Conservation (phyloP, 1,140 invertebrate genomes). For the Aleiodes sp. region DNA sequence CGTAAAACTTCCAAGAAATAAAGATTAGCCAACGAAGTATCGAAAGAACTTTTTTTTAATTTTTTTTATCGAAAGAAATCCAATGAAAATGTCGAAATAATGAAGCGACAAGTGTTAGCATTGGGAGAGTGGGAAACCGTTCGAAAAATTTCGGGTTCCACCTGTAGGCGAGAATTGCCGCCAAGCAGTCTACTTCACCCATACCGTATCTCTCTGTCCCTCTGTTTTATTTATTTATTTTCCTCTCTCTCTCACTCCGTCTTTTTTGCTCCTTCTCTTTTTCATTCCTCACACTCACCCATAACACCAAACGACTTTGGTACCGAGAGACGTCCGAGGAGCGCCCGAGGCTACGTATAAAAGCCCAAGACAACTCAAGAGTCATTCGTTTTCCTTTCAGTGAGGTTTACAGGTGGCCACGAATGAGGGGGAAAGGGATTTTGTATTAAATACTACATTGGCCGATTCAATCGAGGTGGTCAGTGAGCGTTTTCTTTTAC, state of each 20-base stretch:
- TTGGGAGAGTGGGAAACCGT: constrained; percentile 11
- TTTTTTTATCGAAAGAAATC: too few species aligned
- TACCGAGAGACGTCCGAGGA: neutral
- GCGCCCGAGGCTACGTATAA: constrained; percentile 11
- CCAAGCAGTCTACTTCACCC: constrained; percentile 31
- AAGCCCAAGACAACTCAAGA: neutral
- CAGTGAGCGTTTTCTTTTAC: neutral
- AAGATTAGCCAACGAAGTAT: too few species aligned
- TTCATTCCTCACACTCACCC: too few species aligned
- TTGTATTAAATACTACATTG: neutral
- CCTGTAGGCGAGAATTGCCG: constrained; percentile 16
- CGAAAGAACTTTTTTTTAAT: too few species aligned
- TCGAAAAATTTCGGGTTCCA: constrained; percentile 29
- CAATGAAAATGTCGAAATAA: constrained; percentile 2
- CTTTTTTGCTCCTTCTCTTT: neutral
- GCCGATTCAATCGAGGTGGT: neutral
- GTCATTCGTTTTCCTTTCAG: neutral
- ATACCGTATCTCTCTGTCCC: constrained; percentile 8
- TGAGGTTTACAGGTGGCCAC: neutral
- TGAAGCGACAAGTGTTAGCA: constrained; percentile 23
- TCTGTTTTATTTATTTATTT: neutral
- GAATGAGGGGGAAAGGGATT: neutral
- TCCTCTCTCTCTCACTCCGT: constrained; percentile 13
- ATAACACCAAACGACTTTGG: constrained; percentile 8
- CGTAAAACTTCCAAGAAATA: too few species aligned